Evolutionary conservation across 1,140 invertebrate species (phyloP).

Genomic region (Carposina sasakii): DNA sequence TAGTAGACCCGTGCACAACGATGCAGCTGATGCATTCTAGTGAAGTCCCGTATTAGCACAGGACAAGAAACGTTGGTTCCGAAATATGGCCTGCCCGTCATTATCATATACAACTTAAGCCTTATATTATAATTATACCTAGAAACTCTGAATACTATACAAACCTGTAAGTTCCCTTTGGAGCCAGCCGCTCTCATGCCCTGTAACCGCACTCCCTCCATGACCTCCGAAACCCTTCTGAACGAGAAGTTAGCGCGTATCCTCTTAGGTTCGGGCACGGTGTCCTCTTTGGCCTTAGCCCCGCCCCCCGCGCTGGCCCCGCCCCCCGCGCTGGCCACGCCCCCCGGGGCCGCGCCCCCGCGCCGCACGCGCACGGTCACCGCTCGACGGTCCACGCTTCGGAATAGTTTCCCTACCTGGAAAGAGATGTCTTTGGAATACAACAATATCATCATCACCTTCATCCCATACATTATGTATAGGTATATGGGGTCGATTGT

Average conservation of each 20-base stretch:
- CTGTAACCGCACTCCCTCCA: conserved; percentile 65
- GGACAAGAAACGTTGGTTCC: too few relatives aligned
- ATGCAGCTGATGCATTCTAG: too few relatives aligned
- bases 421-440: conserved; percentile 35
- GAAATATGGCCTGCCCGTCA: too few relatives aligned
- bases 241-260: conserved; percentile 63
- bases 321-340: conserved; percentile 56
- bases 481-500: too few relatives aligned
- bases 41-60: too few relatives aligned
- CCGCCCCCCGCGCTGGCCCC: conserved; percentile 40
- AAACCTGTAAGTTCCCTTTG: conserved; percentile 49
- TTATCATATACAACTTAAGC: too few relatives aligned
- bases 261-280: conserved; percentile 43
- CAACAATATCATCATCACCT: too few relatives aligned
- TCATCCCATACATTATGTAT: too few relatives aligned
- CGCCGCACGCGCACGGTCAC: conserved; percentile 57
- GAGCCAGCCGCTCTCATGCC: conserved; percentile 51
- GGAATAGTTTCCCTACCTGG: conserved; percentile 57
- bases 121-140: too few relatives aligned
- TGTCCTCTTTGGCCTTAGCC: conserved; percentile 70
- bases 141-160: neutral
- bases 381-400: conserved; percentile 51
- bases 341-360: conserved; percentile 53
- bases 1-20: too few relatives aligned
- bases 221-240: conserved; percentile 63